These are phyloP conservation scores for Semicossyphus pulcher DNA, from an alignment of 2,113 vertebrate species.

Conservation along the genomic window DNA sequence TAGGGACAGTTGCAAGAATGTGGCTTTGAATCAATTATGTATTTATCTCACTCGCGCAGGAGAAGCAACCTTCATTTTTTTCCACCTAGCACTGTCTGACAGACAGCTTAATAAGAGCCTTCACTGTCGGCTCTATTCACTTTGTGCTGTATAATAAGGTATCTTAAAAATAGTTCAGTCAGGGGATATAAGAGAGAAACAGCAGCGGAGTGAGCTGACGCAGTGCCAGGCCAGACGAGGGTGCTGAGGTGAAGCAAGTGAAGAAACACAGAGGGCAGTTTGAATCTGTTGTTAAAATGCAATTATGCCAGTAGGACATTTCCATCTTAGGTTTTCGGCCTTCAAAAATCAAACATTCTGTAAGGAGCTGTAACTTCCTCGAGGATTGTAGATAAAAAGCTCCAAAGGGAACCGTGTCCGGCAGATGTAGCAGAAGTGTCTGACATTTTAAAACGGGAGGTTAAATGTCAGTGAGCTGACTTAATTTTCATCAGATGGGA, in stretches of 20 bases:
- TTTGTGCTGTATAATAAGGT: background rate
- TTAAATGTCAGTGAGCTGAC: constrained; percentile 23
- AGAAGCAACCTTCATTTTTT: background rate
- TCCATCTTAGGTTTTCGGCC: background rate
- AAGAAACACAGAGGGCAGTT: background rate
- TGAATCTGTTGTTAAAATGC: background rate
- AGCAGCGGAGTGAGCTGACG: constrained; percentile 7
- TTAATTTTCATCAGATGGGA: constrained; percentile 21
- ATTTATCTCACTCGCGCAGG: background rate
- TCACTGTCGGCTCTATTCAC: background rate
- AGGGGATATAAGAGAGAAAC: background rate
- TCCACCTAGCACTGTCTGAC: background rate
- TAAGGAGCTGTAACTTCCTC: background rate
- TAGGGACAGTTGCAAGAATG: background rate
- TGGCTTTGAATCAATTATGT: background rate
- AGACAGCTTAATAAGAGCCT: constrained; percentile 15
- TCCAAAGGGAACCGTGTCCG: background rate
- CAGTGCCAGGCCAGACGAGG: constrained; percentile 58
- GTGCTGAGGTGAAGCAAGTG: constrained; percentile 60
- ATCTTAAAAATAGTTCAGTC: background rate
- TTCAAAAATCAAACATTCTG: background rate
- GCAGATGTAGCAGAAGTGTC: background rate
- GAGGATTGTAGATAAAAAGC: background rate
- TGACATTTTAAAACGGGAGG: constrained; percentile 22
- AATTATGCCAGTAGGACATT: too few species aligned